Base-by-base conservation (phyloP, 2,113 vertebrate species). In the Cisticola juncidis region DNA sequence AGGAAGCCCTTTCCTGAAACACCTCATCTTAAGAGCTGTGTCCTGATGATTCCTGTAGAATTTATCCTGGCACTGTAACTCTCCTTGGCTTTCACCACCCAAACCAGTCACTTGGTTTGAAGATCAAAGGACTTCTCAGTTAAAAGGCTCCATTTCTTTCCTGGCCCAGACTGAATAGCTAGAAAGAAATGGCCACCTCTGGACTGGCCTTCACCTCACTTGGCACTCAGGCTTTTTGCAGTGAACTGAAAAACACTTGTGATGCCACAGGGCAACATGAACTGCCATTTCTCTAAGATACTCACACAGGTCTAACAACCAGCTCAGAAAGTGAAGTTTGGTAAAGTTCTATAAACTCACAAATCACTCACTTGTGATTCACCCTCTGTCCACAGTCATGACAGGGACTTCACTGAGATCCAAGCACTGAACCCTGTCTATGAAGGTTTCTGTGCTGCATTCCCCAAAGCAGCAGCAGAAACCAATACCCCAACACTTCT, bases 111-210 rank as follows among this genome's bases (percentile, higher is more conserved):
- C 38, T 83, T 42, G 16, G 53, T 91, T 50, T 89, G 70, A 89
- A 91, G 80, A 95, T 85, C 83, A 94, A 95, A 78, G 40, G 26
- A 86, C 35, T 92, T 90, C 77, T 69, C 56, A 83, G 60, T 62
- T 80, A 38, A 76, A 80, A 86, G 79, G 18, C 13, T 87, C 42
- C 7, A 7, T 60, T 95, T 79, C 60, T 89, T 86, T 94, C 88
- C 91, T 93, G 90, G 86, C 57, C 18, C 23, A 28, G 16, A 64
- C 15, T 76, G 44, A 95, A 92, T 33, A 92, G 56, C 0, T 92
- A 73, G 83, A 93, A 95, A 94, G 58, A 74, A 90, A 42, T 1
- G 6, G 15, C 33, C 73, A 85, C 36, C 47, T 65, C 87, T 88
- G 87, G 74, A 87, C 65, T 25, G 36, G 68, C 24, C 56, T 70